Conservation (phyloP, 2,888 invertebrate genomes). For the Tipula unca region DNA sequence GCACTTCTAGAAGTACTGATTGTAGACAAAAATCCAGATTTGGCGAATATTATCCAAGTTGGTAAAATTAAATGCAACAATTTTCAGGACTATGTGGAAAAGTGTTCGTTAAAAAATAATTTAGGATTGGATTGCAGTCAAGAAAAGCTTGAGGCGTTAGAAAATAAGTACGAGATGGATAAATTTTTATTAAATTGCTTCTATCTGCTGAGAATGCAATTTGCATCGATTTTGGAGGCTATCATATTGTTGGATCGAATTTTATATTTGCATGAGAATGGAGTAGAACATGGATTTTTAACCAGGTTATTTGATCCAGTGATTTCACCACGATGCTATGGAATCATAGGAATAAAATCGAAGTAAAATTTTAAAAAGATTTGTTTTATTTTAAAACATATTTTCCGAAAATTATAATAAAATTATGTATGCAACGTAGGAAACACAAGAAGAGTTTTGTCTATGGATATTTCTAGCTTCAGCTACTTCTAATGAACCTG, state of each 20-base stretch:
- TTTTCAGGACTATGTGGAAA: constrained; percentile 61
- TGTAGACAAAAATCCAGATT: constrained; percentile 38
- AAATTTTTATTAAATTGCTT: constrained; percentile 60
- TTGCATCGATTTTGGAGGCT: constrained; percentile 74
- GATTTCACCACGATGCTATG: constrained; percentile 74
- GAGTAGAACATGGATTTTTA: constrained; percentile 50
- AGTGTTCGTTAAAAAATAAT: constrained; percentile 50
- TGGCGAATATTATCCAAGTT: constrained; percentile 46
- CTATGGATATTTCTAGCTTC: no score
- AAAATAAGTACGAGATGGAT: constrained; percentile 38
- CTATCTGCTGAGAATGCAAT: constrained; percentile 63
- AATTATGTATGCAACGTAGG: no score
- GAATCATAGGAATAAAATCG: constrained; percentile 55
- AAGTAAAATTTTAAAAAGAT: background rate
- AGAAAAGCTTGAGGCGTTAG: constrained; percentile 41
- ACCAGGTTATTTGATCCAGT: constrained; percentile 76
- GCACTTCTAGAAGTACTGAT: constrained; percentile 63
- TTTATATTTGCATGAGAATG: constrained; percentile 62
- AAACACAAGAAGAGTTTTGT: no score
- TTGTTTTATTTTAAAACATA: background rate
- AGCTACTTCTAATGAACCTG: no score
- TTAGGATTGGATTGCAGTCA: constrained; percentile 44
- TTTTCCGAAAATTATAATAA: no score
- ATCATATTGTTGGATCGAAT: constrained; percentile 75
- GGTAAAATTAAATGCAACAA: constrained; percentile 53